Percentiles rank a stretch among this genome's conserved stretches.
Evolutionary conservation across 2,113 vertebrate species (phyloP).

Genomic region (Chaenogobius annularis): DNA sequence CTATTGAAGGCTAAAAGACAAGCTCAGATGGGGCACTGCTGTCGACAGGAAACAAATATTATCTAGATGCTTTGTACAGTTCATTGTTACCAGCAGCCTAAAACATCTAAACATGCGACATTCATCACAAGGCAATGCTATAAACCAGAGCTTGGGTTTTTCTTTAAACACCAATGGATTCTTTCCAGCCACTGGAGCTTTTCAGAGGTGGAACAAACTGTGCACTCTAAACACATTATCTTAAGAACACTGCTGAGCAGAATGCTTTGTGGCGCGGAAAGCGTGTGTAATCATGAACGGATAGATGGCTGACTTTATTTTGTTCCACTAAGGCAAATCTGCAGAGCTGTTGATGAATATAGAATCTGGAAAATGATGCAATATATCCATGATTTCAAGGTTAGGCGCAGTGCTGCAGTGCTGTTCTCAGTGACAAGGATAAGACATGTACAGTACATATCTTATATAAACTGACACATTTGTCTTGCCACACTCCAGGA

Average conservation of each 20-base stretch:
- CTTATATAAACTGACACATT: constrained; percentile 7
- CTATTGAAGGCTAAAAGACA: background rate
- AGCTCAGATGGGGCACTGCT: constrained; percentile 56
- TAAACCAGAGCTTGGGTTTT: constrained; percentile 46
- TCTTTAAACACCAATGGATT: constrained; percentile 50
- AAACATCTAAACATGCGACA: constrained; percentile 58
- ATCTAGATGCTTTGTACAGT: constrained; percentile 60
- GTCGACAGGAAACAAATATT: constrained; percentile 78
- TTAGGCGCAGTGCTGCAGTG: constrained; percentile 31
- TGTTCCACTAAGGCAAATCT: constrained; percentile 57
- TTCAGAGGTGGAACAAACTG: constrained; percentile 62
- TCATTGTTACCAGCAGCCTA: constrained; percentile 72
- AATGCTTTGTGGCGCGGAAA: constrained; percentile 45
- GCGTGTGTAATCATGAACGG: constrained; percentile 58
- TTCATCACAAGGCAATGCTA: constrained; percentile 50
- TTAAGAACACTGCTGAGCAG: constrained; percentile 46
- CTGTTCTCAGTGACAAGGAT: constrained; percentile 33
- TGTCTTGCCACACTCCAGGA: background rate
- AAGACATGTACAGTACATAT: constrained; percentile 14
- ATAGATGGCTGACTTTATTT: constrained; percentile 57
- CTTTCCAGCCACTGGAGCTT: constrained; percentile 51
- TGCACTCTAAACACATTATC: constrained; percentile 62
- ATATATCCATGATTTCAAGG: constrained; percentile 36
- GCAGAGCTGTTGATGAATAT: constrained; percentile 40
- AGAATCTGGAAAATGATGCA: constrained; percentile 46